Conservation (phyloP, 2,113 vertebrate genomes). For the Sardina pilchardus region DNA sequence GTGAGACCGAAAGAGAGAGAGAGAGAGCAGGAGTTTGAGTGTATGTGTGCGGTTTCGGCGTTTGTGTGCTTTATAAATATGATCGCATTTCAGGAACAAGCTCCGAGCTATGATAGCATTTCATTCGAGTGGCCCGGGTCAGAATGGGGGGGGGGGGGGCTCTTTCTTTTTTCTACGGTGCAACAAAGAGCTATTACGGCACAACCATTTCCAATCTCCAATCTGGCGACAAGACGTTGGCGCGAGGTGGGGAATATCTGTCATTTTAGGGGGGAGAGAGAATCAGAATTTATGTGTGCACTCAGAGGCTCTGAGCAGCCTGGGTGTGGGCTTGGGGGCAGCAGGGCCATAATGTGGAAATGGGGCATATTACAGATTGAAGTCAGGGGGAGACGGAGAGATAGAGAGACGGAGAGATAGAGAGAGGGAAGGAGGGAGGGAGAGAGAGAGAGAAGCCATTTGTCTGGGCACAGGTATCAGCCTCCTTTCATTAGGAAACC, state of each 20-base stretch:
- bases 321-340: not conserved
- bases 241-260: conserved; percentile 50
- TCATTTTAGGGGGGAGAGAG: conserved; percentile 50
- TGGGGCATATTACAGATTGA: conserved; percentile 19
- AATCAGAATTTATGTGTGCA: conserved; percentile 6
- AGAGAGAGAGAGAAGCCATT: not conserved
- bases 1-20: not conserved
- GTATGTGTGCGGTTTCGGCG: not conserved
- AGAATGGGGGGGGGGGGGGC: conserved; percentile 9
- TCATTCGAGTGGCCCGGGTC: conserved; percentile 57
- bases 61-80: not conserved
- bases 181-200: conserved; percentile 64
- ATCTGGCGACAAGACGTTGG: conserved; percentile 48
- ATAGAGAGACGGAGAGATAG: not conserved
- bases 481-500: conserved; percentile 14
- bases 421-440: not conserved
- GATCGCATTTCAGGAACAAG: conserved; percentile 49
- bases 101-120: conserved; percentile 68
- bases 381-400: not conserved
- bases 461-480: conserved; percentile 24
- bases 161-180: conserved; percentile 56
- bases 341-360: conserved; percentile 38
- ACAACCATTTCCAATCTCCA: conserved; percentile 58
- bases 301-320: not conserved
- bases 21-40: not conserved